Percentiles rank a stretch among this genome's conserved stretches.
Evolutionary conservation across 2,888 invertebrate genomes (phyloP).

Genomic region (Rhamnusium bicolor): DNA sequence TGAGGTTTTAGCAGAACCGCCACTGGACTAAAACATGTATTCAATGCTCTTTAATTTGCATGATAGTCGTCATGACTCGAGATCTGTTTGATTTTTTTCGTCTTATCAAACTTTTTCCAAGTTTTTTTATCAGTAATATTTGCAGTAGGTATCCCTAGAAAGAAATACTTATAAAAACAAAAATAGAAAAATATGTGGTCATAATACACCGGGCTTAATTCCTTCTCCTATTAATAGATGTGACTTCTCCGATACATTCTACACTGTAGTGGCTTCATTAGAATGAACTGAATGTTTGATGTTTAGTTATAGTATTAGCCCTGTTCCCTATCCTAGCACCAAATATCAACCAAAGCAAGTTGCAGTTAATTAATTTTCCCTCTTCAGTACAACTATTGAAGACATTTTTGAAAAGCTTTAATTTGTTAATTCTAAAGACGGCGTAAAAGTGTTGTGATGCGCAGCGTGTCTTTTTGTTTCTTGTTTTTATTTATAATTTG

Average conservation of each 20-base stretch:
- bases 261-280: conserved; percentile 65
- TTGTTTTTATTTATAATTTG: background rate
- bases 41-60: no score
- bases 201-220: conserved; percentile 28
- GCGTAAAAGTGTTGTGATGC: conserved; percentile 16
- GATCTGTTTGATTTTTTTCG: no score
- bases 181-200: conserved; percentile 27
- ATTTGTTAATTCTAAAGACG: background rate
- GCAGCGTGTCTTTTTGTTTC: background rate
- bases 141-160: no score
- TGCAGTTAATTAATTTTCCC: background rate
- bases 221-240: conserved; percentile 48
- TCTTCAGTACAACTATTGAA: background rate
- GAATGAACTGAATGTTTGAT: conserved; percentile 61
- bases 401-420: conserved; percentile 7
- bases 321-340: conserved; percentile 15
- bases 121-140: no score
- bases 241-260: conserved; percentile 50
- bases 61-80: no score
- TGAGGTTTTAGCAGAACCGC: no score
- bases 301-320: conserved; percentile 53
- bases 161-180: background rate
- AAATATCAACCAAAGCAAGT: background rate
- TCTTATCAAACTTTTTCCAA: no score
- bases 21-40: no score